Conservation (phyloP, 2,797 vertebrate species). For the Manis pentadactyla region DNA sequence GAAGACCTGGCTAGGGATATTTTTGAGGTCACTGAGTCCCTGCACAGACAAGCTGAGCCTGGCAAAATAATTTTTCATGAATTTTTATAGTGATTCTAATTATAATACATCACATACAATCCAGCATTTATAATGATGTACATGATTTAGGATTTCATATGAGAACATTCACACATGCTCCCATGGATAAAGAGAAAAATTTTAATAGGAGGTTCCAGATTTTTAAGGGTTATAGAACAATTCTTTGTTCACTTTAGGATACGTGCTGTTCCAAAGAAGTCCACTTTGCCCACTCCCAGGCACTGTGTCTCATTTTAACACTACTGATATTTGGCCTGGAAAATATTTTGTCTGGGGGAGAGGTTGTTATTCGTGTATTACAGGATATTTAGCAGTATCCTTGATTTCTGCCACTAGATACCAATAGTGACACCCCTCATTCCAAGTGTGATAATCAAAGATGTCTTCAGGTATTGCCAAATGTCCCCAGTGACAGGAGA, state of each 20-base stretch:
- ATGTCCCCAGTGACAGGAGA: not conserved
- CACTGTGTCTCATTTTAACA: not conserved
- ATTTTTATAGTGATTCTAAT: not conserved
- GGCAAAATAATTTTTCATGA: not conserved
- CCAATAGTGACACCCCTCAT: not conserved
- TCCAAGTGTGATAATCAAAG: not conserved
- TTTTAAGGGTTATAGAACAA: not conserved
- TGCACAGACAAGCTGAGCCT: not conserved
- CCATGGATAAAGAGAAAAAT: not conserved
- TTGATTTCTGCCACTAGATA: not conserved
- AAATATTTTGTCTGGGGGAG: not conserved
- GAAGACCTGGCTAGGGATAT: not conserved
- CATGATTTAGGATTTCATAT: not conserved
- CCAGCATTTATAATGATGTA: not conserved
- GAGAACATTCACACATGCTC: not conserved
- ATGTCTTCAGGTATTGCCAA: not conserved
- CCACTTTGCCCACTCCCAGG: not conserved
- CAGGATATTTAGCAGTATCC: not conserved
- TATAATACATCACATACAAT: not conserved
- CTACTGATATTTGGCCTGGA: not conserved
- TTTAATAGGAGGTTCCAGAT: not conserved
- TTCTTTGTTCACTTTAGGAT: not conserved
- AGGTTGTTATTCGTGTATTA: not conserved
- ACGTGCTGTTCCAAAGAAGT: not conserved
- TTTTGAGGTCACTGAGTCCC: not conserved